Evolutionary conservation across 2,797 vertebrate species (phyloP).

Genomic region (Podarcis lilfordi): DNA sequence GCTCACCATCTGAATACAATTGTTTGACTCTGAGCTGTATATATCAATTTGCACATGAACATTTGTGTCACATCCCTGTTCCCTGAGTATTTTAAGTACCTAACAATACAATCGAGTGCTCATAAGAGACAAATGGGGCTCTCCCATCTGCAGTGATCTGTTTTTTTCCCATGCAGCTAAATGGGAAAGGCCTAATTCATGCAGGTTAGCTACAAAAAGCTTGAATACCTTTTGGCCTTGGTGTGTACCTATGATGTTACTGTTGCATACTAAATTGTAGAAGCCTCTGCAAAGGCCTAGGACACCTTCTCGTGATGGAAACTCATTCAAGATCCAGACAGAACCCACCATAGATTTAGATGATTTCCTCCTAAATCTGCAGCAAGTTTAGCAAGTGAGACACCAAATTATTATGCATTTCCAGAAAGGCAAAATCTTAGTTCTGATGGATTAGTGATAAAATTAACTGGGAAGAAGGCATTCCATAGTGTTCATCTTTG

Average conservation of each 20-base stretch:
- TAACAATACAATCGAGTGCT: too few species aligned
- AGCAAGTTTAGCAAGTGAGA: neutral
- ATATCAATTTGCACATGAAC: too few species aligned
- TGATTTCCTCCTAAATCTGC: neutral
- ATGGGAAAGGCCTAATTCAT: neutral
- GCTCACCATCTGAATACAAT: too few species aligned
- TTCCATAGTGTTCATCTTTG: neutral
- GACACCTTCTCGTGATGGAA: neutral
- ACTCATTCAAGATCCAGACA: neutral
- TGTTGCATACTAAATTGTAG: neutral
- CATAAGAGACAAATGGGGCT: too few species aligned
- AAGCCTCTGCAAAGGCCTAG: neutral
- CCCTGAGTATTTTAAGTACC: too few species aligned
- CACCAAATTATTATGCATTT: neutral
- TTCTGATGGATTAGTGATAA: neutral
- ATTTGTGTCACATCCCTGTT: too few species aligned
- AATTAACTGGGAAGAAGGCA: neutral
- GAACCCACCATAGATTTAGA: neutral
- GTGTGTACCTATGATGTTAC: neutral
- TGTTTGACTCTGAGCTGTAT: too few species aligned
- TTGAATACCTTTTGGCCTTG: neutral
- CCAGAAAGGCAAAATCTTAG: neutral
- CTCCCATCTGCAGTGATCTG: too few species aligned
- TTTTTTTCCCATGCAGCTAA: too few species aligned
- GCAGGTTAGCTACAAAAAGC: neutral